Conservation (phyloP, 2,113 vertebrate species). For the Monarcha castaneiventris region DNA sequence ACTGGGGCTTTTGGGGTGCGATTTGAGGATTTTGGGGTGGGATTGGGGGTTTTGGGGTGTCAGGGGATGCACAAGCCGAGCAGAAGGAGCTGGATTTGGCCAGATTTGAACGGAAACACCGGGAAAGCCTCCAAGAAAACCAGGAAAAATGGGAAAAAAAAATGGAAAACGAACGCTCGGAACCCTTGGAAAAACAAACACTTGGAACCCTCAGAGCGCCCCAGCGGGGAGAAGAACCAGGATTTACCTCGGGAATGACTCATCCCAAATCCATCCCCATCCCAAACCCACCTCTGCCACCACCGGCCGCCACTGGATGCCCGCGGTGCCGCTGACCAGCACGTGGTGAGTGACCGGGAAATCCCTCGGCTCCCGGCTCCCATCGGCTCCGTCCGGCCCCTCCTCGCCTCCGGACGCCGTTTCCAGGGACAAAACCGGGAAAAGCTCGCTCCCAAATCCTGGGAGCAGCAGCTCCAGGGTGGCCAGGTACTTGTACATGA, state of each 20-base stretch:
- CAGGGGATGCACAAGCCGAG: not conserved
- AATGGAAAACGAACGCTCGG: not conserved
- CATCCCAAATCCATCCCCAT: not conserved
- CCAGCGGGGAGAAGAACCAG: not conserved
- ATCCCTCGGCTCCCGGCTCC: not conserved
- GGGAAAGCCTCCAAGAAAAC: not conserved
- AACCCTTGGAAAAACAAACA: not conserved
- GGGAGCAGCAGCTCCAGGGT: conserved; percentile 85
- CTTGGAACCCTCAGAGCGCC: not conserved
- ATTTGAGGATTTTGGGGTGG: no score
- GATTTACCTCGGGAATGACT: not conserved
- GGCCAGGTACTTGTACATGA: conserved; percentile 91
- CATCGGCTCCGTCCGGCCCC: conserved; percentile 41
- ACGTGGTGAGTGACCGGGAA: conserved; percentile 71
- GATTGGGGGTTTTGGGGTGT: not conserved
- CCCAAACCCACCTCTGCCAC: not conserved
- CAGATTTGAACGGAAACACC: not conserved
- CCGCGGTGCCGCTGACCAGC: conserved; percentile 76
- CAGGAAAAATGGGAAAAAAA: not conserved
- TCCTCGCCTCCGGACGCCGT: conserved; percentile 61
- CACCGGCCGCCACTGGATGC: conserved; percentile 80
- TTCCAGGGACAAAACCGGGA: conserved; percentile 63
- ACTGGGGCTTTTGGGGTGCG: no score
- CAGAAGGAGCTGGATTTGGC: not conserved
- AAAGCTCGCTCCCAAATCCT: conserved; percentile 77